Percentiles rank a stretch among this genome's conserved stretches.
Evolutionary conservation across 1,140 invertebrate species (phyloP).

Genomic region (Luehdorfia chinensis): DNA sequence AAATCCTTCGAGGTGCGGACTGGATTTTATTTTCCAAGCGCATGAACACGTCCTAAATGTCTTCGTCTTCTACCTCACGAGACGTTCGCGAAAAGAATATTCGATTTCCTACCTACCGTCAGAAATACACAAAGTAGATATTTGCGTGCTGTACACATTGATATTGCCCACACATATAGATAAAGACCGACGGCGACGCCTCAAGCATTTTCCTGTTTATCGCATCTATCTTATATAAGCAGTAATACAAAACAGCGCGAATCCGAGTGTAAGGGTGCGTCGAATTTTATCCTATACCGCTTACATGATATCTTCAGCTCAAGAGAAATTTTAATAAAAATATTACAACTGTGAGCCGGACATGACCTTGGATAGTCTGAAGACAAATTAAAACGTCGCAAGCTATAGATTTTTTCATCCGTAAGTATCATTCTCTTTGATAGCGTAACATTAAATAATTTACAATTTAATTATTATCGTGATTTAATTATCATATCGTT

Average conservation of each 20-base stretch:
- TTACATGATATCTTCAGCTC: not conserved
- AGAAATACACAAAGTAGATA: not conserved
- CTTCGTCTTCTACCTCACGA: slow-evolving; percentile 1
- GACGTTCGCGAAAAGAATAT: not conserved
- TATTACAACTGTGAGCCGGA: not conserved
- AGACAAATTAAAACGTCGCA: not conserved
- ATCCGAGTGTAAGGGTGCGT: slow-evolving; percentile 39
- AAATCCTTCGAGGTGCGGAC: slow-evolving; percentile 10
- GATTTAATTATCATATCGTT: too few relatives aligned
- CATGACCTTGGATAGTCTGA: slow-evolving; percentile 4
- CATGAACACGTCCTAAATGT: slow-evolving; percentile 20
- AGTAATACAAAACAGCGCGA: slow-evolving; percentile 38
- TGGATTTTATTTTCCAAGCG: slow-evolving; percentile 25
- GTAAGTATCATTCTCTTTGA: too few relatives aligned
- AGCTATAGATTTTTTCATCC: too few relatives aligned
- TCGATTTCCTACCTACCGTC: too few relatives aligned
- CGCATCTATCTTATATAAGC: slow-evolving; percentile 25
- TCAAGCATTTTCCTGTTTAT: slow-evolving; percentile 47
- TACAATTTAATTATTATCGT: too few relatives aligned
- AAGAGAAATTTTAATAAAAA: not conserved
- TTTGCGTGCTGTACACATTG: not conserved
- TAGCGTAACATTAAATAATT: too few relatives aligned
- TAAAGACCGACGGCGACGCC: slow-evolving; percentile 29
- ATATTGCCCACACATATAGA: not conserved
- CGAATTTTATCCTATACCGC: too few relatives aligned